Evolutionary conservation across 2,113 vertebrate genomes (phyloP), one percentile per base, ranked within the genome.

Genomic region (Athene noctua): DNA sequence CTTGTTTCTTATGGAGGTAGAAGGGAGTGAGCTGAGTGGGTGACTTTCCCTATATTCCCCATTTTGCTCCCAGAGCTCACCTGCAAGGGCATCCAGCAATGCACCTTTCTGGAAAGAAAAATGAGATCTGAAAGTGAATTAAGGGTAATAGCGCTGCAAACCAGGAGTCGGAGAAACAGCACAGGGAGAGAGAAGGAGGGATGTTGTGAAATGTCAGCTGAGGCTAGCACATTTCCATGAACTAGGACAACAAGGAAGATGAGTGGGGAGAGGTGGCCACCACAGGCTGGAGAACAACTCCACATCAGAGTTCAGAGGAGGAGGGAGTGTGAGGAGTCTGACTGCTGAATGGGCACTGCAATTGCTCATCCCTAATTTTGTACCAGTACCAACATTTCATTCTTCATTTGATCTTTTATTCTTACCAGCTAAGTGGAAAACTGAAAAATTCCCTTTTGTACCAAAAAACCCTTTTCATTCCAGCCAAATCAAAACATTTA

Each of bases 111-210:
- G 6, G 15, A n/a, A 46, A 34, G n/a, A 34, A 86, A 83, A 89
- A 49, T 15, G 14, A 58, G 36, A 51, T 25, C 16, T 84, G 51
- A 32, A 90, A 42, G 16, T 27, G 18, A 66, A 14, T 36, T 40
- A 42, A 66, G 23, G 40, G 11, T 36, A 74, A 46, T 2, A 54
- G 32, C 2, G 3, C 3, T 7, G 15, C 34, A 80, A 75, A 61
- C 9, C 0, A 0, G 65, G 36, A 34, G 38, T 32, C 3, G 1
- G n/a, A 61, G n/a, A 79, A 42, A 3, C 10, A 82, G 19, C 40
- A 38, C 13, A 5, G 4, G 5, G 11, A 27, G 5, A 85, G 32
- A 71, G 16, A 26, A 55, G 13, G 11, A 54, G 23, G 7, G 13
- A 5, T n/a, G 18, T 15, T 77, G 36, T 65, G 46, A 75, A 70